A percentile compares a stretch with the other conserved stretches of the same genome.
Evolutionary conservation across 2,888 invertebrate genomes (phyloP).

Genomic region (Hydropsyche betteni): DNA sequence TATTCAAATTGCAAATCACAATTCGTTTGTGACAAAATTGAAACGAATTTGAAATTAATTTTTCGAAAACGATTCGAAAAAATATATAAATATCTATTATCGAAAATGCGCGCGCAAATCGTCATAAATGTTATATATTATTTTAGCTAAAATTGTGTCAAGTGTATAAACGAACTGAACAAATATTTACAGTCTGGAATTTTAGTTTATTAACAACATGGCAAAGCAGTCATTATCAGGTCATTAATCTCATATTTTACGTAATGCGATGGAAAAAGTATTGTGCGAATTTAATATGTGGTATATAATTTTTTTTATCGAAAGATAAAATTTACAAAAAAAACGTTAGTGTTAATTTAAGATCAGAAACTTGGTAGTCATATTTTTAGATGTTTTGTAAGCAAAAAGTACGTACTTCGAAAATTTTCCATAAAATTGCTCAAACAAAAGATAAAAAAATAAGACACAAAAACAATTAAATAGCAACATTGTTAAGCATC

Average conservation of each 20-base stretch:
- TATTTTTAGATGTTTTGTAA: neutral
- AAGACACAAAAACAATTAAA: neutral
- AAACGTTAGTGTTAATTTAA: neutral
- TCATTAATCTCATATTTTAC: slow-evolving; percentile 3
- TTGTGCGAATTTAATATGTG: too few species aligned
- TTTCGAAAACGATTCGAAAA: too few species aligned
- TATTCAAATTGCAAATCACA: too few species aligned
- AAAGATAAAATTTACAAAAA: too few species aligned
- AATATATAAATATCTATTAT: too few species aligned
- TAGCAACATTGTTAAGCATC: neutral
- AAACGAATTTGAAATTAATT: too few species aligned
- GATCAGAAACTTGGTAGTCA: neutral
- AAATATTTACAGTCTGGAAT: slow-evolving; percentile 23
- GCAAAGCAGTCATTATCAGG: neutral
- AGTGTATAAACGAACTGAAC: neutral
- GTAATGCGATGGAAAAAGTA: neutral
- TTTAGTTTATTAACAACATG: neutral
- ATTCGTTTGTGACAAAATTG: too few species aligned
- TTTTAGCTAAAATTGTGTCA: too few species aligned
- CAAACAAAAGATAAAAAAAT: slow-evolving; percentile 7
- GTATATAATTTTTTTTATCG: neutral
- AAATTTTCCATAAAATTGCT: slow-evolving; percentile 6
- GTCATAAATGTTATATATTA: too few species aligned
- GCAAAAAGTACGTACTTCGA: neutral
- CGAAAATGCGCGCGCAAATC: too few species aligned